Evolutionary conservation across 2,888 invertebrate species (phyloP), one percentile per base, ranked within the genome.

Genomic region (Hydroisotoma schaefferi): DNA sequence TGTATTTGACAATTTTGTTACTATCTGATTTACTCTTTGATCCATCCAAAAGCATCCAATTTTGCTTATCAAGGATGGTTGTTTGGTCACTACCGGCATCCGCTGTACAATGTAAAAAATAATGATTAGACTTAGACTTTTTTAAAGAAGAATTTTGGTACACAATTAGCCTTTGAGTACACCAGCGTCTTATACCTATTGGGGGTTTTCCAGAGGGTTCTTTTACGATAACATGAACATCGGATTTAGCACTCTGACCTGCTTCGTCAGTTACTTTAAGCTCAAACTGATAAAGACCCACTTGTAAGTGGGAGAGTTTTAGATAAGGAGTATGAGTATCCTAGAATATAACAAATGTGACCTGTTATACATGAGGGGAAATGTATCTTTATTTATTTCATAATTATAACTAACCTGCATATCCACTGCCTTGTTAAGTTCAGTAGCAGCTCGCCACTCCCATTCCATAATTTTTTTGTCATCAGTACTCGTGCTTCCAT

Each of bases 391-490:
- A 18, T 12, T 18, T 8, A 12, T 44, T 44, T 18, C 28, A 25
- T 20, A 15, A n/a, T n/a, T n/a, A n/a, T n/a, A n/a, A n/a, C 33
- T n/a, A 10, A 40, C 40, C 47, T 44, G 28, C 28, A 46, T 44
- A 26, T 54, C 54, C 10, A 92, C 94, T 1, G 93, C 92, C 75
- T 92, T 90, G 69, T 89, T 87, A 68, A 90, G 87, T 75, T 90
- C 90, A 49, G 87, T 87, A 0, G 87, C 84, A 52, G 89, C 87
- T 76, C 94, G 94, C 95, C 95, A 95, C 77, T 94, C 94, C 90
- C 94, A 97, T 25, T 87, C 89, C 0, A 85, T 86, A 72, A 95
- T 94, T 71, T 90, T 91, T 74, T 92, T 89, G 78, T 95, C 95
- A 75, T 97, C 95, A 0, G 90, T 88, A 65, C 94, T 94, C 61